Conservation (phyloP, 2,888 invertebrate species). For the Orthosia gracilis region DNA sequence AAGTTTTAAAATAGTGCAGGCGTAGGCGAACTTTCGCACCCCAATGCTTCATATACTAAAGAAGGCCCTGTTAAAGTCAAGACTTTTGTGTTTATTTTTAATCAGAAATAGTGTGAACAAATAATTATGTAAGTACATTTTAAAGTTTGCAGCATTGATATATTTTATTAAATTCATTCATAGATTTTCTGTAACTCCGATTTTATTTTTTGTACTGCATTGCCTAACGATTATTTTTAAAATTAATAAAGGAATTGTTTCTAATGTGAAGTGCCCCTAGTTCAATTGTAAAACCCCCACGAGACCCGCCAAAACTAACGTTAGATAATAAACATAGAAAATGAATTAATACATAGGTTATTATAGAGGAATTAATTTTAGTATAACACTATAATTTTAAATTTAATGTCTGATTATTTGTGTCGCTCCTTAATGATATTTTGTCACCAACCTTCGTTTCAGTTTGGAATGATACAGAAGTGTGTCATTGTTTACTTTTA, state of each 20-base stretch:
- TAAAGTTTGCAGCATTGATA: conserved; percentile 43
- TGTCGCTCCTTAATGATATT: conserved; percentile 48
- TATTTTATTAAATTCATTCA: conserved; percentile 36
- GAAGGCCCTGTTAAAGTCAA: too few relatives aligned
- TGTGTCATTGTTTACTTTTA: conserved; percentile 55
- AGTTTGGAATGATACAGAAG: conserved; percentile 36
- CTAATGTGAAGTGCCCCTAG: conserved; percentile 52
- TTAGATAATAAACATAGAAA: conserved; percentile 66
- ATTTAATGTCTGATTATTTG: conserved; percentile 54
- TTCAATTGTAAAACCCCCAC: conserved; percentile 61
- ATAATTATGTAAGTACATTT: conserved; percentile 64
- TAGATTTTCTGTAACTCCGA: conserved; percentile 19
- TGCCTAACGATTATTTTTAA: conserved; percentile 29
- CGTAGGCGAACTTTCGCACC: too few relatives aligned
- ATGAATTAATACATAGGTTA: conserved; percentile 66
- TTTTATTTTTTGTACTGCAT: conserved; percentile 43
- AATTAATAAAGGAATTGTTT: conserved; percentile 56
- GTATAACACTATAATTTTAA: conserved; percentile 53
- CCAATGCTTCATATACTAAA: too few relatives aligned
- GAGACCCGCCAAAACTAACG: conserved; percentile 69
- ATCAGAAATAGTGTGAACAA: conserved; percentile 64
- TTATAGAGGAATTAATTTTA: conserved; percentile 63
- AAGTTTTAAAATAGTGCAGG: too few relatives aligned
- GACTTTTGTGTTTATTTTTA: conserved; percentile 51
- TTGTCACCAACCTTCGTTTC: conserved; percentile 44